Percentiles rank a stretch among this genome's conserved stretches.
These are phyloP conservation scores for Ceratotherium simum DNA, from an alignment of 2,113 vertebrate genomes.

Conservation along the genomic window DNA sequence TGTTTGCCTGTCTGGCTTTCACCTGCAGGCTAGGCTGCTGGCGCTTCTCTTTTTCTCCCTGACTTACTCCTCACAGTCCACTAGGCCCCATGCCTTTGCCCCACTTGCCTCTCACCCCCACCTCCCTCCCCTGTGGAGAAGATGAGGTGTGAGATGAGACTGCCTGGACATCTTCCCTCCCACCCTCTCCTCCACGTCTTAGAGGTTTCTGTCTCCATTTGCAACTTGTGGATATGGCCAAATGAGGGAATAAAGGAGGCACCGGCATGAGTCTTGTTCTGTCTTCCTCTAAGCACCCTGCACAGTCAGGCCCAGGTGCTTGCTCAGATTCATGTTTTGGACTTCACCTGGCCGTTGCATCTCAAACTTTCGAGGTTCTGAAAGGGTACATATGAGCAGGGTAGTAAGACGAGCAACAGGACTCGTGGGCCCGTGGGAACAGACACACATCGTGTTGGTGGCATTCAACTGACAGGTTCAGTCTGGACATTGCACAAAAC, in stretches of 20 bases:
- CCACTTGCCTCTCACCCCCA: too few species aligned
- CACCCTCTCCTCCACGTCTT: not conserved
- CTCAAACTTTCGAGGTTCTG: not conserved
- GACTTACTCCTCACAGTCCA: not conserved
- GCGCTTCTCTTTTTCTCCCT: too few species aligned
- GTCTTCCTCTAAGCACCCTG: not conserved
- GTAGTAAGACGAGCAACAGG: not conserved
- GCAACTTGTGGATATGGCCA: too few species aligned
- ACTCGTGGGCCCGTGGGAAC: not conserved
- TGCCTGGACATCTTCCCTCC: not conserved
- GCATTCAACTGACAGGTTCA: not conserved
- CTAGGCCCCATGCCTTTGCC: not conserved
- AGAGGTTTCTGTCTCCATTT: not conserved
- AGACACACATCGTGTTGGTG: not conserved
- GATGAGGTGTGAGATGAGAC: accelerated
- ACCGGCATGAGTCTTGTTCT: not conserved
- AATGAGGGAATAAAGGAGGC: not conserved
- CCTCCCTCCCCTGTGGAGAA: too few species aligned
- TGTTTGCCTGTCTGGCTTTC: not conserved
- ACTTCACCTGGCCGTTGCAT: not conserved
- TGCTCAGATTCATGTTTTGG: not conserved
- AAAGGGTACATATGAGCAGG: not conserved
- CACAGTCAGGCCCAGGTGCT: not conserved
- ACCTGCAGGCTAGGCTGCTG: not conserved
- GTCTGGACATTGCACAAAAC: not conserved